phyloP scores from a whole-genome alignment of 2,888 invertebrate species.

The Thereva nobilitata region DNA sequence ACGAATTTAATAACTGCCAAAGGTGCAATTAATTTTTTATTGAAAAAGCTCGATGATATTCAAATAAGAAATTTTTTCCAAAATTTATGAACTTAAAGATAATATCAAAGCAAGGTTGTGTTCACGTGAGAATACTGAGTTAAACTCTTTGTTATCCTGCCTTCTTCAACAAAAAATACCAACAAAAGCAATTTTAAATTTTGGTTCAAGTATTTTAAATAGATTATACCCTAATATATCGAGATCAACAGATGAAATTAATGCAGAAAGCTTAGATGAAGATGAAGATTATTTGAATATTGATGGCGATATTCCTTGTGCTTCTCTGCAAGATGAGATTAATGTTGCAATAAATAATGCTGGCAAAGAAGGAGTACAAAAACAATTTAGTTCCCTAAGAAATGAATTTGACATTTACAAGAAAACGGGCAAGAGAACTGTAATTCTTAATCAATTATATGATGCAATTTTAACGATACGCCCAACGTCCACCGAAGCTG shows the following conservation, averaged over 20 bases:
- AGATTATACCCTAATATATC: slow-evolving; percentile 2
- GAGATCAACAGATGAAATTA: slow-evolving; percentile 5
- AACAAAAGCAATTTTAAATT: slow-evolving; percentile 9
- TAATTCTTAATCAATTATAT: too few relatives aligned
- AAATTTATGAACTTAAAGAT: too few relatives aligned
- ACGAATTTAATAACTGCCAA: too few relatives aligned
- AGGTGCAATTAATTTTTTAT: too few relatives aligned
- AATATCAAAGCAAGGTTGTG: too few relatives aligned
- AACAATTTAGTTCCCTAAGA: slow-evolving; percentile 14
- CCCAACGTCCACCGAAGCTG: too few relatives aligned
- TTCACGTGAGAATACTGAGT: too few relatives aligned
- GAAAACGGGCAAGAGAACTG: too few relatives aligned
- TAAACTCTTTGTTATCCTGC: neutral
- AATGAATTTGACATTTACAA: neutral
- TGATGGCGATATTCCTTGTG: too few relatives aligned
- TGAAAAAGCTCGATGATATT: too few relatives aligned
- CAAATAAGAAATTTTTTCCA: too few relatives aligned
- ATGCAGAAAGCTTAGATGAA: slow-evolving; percentile 5
- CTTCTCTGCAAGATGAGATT: slow-evolving; percentile 9
- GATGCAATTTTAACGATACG: too few relatives aligned
- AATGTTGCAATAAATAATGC: slow-evolving; percentile 15
- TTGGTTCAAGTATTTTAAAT: slow-evolving; percentile 8
- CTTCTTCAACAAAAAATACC: slow-evolving; percentile 9
- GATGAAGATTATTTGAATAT: neutral
- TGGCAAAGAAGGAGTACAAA: slow-evolving; percentile 12